phyloP scores from a whole-genome alignment of 1,140 invertebrate species.

The Drosophila tani region DNA sequence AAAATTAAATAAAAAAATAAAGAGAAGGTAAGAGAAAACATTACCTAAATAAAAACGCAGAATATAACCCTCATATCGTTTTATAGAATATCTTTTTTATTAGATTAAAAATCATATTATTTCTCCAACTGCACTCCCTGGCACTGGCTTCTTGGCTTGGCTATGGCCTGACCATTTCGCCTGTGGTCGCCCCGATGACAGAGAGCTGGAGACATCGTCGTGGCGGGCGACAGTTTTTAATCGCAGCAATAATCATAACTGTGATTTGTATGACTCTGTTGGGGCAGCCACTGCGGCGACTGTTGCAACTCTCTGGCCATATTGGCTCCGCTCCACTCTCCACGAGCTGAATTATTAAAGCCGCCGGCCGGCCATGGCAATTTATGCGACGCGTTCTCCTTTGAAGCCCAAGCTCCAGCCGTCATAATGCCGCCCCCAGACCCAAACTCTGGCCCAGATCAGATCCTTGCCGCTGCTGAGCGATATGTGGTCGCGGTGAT shows the following conservation, averaged over 20 bases:
- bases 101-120: too few species aligned
- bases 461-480: background rate
- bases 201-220: conserved; percentile 13
- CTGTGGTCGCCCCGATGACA: conserved; percentile 37
- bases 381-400: conserved; percentile 74
- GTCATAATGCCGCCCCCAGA: conserved; percentile 64
- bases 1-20: background rate
- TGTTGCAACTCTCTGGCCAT: conserved; percentile 60
- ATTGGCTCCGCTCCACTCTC: conserved; percentile 44
- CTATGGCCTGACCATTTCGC: conserved; percentile 12
- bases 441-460: conserved; percentile 14
- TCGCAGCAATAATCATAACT: conserved; percentile 82
- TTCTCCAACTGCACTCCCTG: conserved; percentile 7
- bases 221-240: conserved; percentile 78
- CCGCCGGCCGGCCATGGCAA: conserved; percentile 52
- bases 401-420: conserved; percentile 52
- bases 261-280: conserved; percentile 83
- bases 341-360: conserved; percentile 77
- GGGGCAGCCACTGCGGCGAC: conserved; percentile 43
- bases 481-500: conserved; percentile 43
- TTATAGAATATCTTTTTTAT: too few species aligned
- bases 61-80: too few species aligned
- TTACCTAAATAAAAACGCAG: too few species aligned
- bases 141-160: conserved; percentile 1
- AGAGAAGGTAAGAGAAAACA: background rate